phyloP scores from a whole-genome alignment of 2,113 vertebrate genomes.

The Marmota monax region DNA sequence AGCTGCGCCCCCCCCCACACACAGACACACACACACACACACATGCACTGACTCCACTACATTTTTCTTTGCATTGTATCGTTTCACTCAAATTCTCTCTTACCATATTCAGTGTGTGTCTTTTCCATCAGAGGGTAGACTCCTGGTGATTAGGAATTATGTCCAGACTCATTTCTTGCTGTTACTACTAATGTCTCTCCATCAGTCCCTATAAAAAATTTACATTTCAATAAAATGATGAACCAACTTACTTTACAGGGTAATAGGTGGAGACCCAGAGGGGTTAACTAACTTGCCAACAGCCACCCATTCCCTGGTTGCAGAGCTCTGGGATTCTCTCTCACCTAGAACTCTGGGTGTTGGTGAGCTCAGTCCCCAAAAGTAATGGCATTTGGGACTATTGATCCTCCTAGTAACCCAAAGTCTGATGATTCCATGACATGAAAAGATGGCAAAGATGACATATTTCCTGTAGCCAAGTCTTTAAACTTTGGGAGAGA shows the following conservation, averaged over 20 bases:
- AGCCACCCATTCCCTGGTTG: background rate
- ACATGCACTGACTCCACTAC: fast-evolving
- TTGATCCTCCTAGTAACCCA: background rate
- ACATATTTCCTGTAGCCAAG: background rate
- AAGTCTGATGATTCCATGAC: too few species aligned
- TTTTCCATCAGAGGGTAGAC: background rate
- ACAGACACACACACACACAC: too few species aligned
- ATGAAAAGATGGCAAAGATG: too few species aligned
- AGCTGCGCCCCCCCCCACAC: too few species aligned
- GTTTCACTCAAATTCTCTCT: fast-evolving
- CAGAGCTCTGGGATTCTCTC: background rate
- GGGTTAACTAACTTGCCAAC: background rate
- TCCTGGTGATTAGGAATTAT: too few species aligned
- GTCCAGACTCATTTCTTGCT: background rate
- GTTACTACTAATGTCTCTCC: background rate
- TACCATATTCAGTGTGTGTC: too few species aligned
- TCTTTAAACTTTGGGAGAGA: too few species aligned
- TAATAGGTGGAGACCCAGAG: fast-evolving
- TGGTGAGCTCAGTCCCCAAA: background rate
- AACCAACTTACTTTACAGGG: background rate
- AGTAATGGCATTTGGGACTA: background rate
- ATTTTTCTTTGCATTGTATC: fast-evolving
- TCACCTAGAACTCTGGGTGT: background rate
- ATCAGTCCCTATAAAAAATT: too few species aligned
- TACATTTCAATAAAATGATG: background rate